Percentiles rank a stretch among this genome's conserved stretches.
These are phyloP conservation scores for Pycnomerus fuliginosus DNA, from an alignment of 2,888 invertebrate genomes.

Conservation along the genomic window DNA sequence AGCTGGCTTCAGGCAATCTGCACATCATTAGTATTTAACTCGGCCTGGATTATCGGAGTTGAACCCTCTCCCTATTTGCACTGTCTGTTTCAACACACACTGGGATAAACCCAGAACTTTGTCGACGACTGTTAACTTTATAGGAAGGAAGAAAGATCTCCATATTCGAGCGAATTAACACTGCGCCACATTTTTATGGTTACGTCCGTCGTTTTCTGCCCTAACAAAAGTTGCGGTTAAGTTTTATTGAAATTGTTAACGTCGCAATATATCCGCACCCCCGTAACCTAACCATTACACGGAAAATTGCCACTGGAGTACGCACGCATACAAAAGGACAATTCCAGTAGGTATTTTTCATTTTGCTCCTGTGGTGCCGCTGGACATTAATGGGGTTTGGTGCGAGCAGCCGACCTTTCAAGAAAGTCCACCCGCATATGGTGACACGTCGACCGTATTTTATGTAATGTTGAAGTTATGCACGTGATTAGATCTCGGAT, in stretches of 20 bases:
- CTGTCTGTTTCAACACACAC: constrained; percentile 18
- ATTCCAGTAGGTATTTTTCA: constrained; percentile 6
- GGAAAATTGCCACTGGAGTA: constrained; percentile 4
- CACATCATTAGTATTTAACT: constrained; percentile 45
- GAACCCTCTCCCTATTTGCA: constrained; percentile 4
- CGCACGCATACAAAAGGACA: constrained; percentile 8
- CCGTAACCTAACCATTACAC: constrained; percentile 7
- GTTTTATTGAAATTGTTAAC: constrained; percentile 12
- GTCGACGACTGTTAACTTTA: constrained; percentile 9
- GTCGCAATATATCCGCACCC: constrained; percentile 5
- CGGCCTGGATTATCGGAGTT: constrained; percentile 35
- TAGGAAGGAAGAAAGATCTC: constrained; percentile 1
- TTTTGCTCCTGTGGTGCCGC: no score
- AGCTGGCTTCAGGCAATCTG: constrained; percentile 43
- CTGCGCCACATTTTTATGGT: constrained; percentile 1
- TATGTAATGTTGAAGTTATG: no score
- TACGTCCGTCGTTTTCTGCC: constrained; percentile 5
- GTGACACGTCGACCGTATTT: no score
- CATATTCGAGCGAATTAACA: constrained; percentile 10
- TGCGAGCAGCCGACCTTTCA: background rate
- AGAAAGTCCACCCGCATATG: no score
- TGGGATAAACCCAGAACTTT: constrained; percentile 4
- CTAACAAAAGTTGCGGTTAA: constrained; percentile 5
- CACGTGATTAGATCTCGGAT: no score
- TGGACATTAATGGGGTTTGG: no score